These are phyloP conservation scores for Chesias legatella DNA, from an alignment of 2,888 invertebrate species.

Conservation along the genomic window DNA sequence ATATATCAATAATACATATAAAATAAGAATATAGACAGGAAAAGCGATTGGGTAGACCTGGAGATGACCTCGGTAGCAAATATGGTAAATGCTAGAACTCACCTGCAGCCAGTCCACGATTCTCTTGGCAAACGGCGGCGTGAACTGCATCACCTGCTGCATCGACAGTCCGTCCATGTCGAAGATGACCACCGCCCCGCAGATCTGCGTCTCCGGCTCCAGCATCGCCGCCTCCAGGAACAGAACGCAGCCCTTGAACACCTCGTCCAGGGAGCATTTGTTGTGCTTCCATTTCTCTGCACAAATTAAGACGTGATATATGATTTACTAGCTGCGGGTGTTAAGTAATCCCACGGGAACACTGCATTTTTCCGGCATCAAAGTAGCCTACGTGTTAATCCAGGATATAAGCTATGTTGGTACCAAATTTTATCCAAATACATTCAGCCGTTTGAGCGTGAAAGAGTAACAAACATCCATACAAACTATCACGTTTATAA, in stretches of 20 bases:
- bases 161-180: slow-evolving; percentile 92
- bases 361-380: too few relatives aligned
- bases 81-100: slow-evolving; percentile 9
- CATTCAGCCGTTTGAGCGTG: too few relatives aligned
- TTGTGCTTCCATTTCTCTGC: slow-evolving; percentile 91
- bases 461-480: too few relatives aligned
- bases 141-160: slow-evolving; percentile 92
- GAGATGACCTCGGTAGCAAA: background rate
- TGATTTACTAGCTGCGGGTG: too few relatives aligned
- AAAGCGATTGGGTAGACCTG: too few relatives aligned
- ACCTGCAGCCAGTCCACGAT: slow-evolving; percentile 92
- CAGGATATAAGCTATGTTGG: too few relatives aligned
- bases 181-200: slow-evolving; percentile 89
- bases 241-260: slow-evolving; percentile 90
- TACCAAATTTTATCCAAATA: too few relatives aligned
- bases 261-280: slow-evolving; percentile 88
- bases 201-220: slow-evolving; percentile 87
- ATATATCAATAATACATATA: too few relatives aligned
- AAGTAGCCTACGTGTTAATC: too few relatives aligned
- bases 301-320: slow-evolving; percentile 20
- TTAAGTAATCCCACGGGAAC: too few relatives aligned
- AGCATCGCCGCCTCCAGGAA: slow-evolving; percentile 91
- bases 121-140: slow-evolving; percentile 90
- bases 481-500: too few relatives aligned
- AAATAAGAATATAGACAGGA: too few relatives aligned